Evolutionary conservation across 1,140 invertebrate genomes (phyloP).

Genomic region (Scaptomyza hsui): DNA sequence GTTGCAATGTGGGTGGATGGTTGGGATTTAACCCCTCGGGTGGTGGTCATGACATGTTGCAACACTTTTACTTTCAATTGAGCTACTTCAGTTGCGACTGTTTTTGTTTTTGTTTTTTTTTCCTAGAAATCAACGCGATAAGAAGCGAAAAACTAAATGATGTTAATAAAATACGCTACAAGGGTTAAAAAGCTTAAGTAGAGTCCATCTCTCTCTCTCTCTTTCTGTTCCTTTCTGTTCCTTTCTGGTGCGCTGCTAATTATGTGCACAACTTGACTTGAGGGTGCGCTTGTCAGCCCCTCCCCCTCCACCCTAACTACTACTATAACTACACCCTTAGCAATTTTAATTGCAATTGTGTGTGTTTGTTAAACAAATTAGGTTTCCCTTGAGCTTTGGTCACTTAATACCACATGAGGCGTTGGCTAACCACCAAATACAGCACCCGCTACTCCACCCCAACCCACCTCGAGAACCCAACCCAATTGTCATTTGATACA

Average conservation of each 20-base stretch:
- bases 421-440: slow-evolving; percentile 60
- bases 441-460: slow-evolving; percentile 45
- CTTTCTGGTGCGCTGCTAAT: slow-evolving; percentile 59
- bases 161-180: slow-evolving; percentile 46
- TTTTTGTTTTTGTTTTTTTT: slow-evolving; percentile 23
- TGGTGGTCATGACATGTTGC: slow-evolving; percentile 13
- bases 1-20: slow-evolving; percentile 48
- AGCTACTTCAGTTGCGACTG: slow-evolving; percentile 45
- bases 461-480: slow-evolving; percentile 1
- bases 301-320: not conserved
- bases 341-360: slow-evolving; percentile 63
- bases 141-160: slow-evolving; percentile 52
- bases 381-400: slow-evolving; percentile 54
- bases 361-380: slow-evolving; percentile 65
- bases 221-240: too few relatives aligned
- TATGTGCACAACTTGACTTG: slow-evolving; percentile 46
- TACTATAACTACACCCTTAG: slow-evolving; percentile 32
- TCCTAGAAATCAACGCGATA: slow-evolving; percentile 56
- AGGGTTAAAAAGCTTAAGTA: slow-evolving; percentile 64
- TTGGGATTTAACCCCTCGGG: not conserved
- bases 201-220: not conserved
- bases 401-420: slow-evolving; percentile 38
- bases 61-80: slow-evolving; percentile 74
- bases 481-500: slow-evolving; percentile 61
- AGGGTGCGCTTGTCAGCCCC: slow-evolving; percentile 53